These are phyloP conservation scores for Delichon dasypus DNA, from an alignment of 2,797 vertebrate species.

Conservation along the genomic window DNA sequence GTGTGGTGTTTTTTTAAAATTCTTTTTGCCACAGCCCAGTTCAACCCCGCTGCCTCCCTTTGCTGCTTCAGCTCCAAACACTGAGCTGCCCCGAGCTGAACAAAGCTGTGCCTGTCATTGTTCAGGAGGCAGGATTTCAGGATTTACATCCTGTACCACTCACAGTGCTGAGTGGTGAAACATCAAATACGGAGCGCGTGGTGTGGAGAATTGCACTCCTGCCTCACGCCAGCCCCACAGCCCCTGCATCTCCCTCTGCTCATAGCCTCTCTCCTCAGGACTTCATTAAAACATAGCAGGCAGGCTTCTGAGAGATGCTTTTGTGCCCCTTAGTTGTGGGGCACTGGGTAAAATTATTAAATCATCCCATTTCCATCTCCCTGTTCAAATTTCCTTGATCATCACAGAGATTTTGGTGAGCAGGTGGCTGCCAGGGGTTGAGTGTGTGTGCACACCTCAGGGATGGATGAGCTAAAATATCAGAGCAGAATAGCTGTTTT, in stretches of 20 bases:
- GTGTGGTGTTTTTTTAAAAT: rapidly evolving
- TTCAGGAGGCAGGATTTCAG: neutral
- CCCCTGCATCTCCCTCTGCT: neutral
- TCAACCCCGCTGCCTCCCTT: neutral
- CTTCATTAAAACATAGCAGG: neutral
- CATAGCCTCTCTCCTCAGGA: neutral
- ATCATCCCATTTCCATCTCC: neutral
- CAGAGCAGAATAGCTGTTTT: neutral
- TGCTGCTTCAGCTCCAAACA: neutral
- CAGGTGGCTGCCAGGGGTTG: neutral
- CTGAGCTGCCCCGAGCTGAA: neutral
- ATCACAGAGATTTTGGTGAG: neutral
- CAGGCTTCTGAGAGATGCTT: neutral
- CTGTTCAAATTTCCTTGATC: neutral
- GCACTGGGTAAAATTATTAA: neutral
- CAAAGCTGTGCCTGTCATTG: neutral
- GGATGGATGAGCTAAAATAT: neutral
- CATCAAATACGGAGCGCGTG: neutral
- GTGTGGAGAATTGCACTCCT: neutral
- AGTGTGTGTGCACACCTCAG: neutral
- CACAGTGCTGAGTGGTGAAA: neutral
- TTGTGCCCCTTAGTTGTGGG: neutral
- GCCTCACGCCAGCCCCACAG: neutral
- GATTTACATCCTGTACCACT: neutral
- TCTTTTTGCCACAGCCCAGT: neutral